phyloP scores from a whole-genome alignment of 2,797 vertebrate species.

The Acanthurus tractus region DNA sequence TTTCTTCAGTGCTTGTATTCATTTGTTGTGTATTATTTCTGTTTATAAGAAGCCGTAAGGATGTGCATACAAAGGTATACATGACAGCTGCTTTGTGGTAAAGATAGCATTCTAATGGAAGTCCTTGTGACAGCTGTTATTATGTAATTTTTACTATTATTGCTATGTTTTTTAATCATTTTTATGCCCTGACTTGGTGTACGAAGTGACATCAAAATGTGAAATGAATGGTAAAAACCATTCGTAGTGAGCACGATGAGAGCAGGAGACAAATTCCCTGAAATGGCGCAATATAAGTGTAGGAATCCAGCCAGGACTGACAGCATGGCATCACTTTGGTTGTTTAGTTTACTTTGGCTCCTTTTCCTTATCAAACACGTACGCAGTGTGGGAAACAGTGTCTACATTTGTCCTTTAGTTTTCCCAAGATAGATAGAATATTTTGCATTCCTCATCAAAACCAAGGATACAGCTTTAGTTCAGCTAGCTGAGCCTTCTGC shows the following conservation, averaged over 20 bases:
- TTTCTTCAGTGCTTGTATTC: background rate
- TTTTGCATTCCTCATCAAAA: slow-evolving; percentile 67
- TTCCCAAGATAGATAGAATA: slow-evolving; percentile 65
- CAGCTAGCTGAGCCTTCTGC: slow-evolving; percentile 11
- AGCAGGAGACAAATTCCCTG: background rate
- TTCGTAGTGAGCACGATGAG: slow-evolving; percentile 3
- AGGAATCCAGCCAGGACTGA: slow-evolving; percentile 34
- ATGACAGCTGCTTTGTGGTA: background rate
- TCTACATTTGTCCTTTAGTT: slow-evolving; percentile 51
- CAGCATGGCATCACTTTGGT: slow-evolving; percentile 25
- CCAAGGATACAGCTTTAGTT: slow-evolving; percentile 45
- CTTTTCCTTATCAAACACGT: slow-evolving; percentile 43
- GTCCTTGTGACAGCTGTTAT: background rate
- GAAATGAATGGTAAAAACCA: background rate
- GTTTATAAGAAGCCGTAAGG: background rate
- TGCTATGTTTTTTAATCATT: no score
- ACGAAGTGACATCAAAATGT: background rate
- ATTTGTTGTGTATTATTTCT: background rate
- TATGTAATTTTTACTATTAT: no score
- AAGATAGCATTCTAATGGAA: background rate
- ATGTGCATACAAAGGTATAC: background rate
- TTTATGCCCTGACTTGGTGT: background rate
- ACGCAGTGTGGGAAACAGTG: slow-evolving; percentile 64
- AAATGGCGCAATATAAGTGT: background rate
- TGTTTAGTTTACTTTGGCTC: slow-evolving; percentile 28